These are phyloP conservation scores for Erythrolamprus reginae DNA, from an alignment of 2,113 vertebrate genomes.

Conservation along the genomic window DNA sequence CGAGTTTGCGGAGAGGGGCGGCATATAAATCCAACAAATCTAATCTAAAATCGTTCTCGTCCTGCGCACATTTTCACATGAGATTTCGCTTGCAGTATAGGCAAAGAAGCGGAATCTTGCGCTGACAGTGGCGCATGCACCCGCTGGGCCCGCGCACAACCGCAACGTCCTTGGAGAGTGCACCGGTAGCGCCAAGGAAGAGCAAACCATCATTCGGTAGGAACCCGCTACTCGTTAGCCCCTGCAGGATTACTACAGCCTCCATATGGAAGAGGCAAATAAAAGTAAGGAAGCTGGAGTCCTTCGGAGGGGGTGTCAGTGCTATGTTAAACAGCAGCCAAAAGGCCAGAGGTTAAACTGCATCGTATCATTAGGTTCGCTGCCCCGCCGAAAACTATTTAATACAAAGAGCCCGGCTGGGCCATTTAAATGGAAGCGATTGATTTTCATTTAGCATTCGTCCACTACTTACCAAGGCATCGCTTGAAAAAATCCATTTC, in stretches of 20 bases:
- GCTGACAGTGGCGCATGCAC: too few relatives aligned
- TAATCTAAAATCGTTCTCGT: too few relatives aligned
- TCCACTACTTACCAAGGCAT: constrained; percentile 17
- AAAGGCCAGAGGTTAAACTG: constrained; percentile 23
- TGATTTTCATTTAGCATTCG: constrained; percentile 54
- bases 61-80: too few relatives aligned
- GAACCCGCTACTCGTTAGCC: too few relatives aligned
- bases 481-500: constrained; percentile 47
- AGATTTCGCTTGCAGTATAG: too few relatives aligned
- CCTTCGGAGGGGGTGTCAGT: neutral
- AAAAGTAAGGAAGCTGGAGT: neutral
- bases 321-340: neutral
- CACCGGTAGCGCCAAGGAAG: too few relatives aligned
- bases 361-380: constrained; percentile 30
- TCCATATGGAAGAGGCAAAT: neutral
- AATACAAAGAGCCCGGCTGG: constrained; percentile 25
- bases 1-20: too few relatives aligned
- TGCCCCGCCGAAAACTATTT: neutral
- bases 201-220: too few relatives aligned
- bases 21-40: too few relatives aligned
- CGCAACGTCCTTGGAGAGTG: too few relatives aligned
- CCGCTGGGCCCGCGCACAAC: too few relatives aligned
- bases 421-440: constrained; percentile 28
- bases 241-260: neutral
- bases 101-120: too few relatives aligned